Evolutionary conservation across 2,113 vertebrate species (phyloP), one percentile per base, ranked within the genome.

Genomic region (Tragelaphus scriptus): DNA sequence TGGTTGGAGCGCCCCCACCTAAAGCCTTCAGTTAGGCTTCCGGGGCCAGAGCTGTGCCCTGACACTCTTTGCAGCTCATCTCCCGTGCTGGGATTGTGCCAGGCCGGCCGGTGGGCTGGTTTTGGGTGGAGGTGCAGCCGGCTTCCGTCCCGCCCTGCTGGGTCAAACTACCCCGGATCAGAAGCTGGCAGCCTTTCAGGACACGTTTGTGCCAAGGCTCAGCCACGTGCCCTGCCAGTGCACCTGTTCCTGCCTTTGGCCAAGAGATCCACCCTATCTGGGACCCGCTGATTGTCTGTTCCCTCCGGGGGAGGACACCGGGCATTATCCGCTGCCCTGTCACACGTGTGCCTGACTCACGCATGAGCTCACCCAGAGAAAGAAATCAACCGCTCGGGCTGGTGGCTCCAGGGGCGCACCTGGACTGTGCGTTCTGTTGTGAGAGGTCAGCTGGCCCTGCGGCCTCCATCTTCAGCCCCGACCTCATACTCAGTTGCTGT

Each of bases 401-500:
- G 1, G 80, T 2, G 30, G 4, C 32, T 3, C 56, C 11, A n/a
- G 79, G 30, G 68, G 21, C 2, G 7, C 28, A 32, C 81, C 59
- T 14, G 14, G 63, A 32, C 36, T 17, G 36, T 6, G 4, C 9
- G 0, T 51, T 25, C 75, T 71, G 0, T 17, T 6, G 26, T 26
- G 32, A 71, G 25, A 36, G 19, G n/a, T 4, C 77, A 17, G 59
- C 59, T 11, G 8, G 40, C 4, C 14, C 59, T 1, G 3, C 7
- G 17, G 63, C 63, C 28, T 65, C 32, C 30, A 1, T 47, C 56
- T 40, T 25, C 85, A 89, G 49, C 30, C 16, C 1, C 14, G 1
- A 0, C 36, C 23, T 0, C 11, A 2, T 10, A 36, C 6, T 16
- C 51, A 16, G 0, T n/a, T 14, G 0, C 12, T 9, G 30, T 28